Conservation (phyloP, 2,797 vertebrate genomes). For the Chelon labrosus region DNA sequence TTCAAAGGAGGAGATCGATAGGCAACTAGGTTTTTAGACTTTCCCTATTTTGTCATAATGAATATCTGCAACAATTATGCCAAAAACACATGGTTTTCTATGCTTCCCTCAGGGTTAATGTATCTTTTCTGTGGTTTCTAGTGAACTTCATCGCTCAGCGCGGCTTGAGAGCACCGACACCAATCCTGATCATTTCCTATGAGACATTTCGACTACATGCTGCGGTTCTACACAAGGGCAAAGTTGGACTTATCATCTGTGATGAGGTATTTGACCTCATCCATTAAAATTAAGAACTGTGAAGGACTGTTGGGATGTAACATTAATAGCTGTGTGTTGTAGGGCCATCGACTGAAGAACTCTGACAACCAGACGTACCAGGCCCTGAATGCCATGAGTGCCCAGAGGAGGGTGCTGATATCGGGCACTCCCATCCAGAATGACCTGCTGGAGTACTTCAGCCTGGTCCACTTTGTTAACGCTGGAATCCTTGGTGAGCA, state of each 20-base stretch:
- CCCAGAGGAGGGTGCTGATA: conserved; percentile 93
- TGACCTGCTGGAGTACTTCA: conserved; percentile 98
- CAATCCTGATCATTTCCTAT: conserved; percentile 97
- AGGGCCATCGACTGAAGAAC: conserved; percentile 98
- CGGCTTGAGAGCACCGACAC: conserved; percentile 90
- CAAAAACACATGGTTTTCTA: no score
- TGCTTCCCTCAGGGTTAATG: no score
- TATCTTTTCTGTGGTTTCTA: conserved; percentile 57
- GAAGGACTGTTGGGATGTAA: neutral
- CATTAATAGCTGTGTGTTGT: neutral
- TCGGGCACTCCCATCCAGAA: conserved; percentile 99
- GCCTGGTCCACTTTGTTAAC: conserved; percentile 97
- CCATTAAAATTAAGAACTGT: neutral
- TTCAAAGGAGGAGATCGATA: conserved; percentile 93
- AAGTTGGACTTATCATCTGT: conserved; percentile 94
- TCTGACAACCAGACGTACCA: conserved; percentile 98
- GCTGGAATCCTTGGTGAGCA: conserved; percentile 93
- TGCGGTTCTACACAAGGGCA: conserved; percentile 90
- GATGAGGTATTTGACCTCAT: conserved; percentile 88
- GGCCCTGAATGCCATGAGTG: conserved; percentile 92
- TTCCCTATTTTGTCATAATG: neutral
- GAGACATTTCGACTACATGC: conserved; percentile 97
- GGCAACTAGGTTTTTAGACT: conserved; percentile 85
- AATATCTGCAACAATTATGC: neutral
- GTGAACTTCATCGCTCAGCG: conserved; percentile 92